phyloP scores from a whole-genome alignment of 1,140 invertebrate genomes.

The Formica exsecta region DNA sequence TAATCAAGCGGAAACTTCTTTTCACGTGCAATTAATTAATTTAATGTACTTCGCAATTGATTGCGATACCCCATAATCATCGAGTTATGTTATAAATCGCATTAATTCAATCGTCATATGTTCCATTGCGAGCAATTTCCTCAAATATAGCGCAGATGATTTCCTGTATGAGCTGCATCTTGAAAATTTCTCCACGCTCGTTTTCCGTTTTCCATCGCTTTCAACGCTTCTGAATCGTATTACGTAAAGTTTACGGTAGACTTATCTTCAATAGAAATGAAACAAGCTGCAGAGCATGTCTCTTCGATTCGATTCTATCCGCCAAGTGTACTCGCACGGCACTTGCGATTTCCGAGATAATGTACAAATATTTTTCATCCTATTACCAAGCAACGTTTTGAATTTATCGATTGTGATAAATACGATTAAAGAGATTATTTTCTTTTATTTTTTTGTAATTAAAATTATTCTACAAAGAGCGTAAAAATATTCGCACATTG shows the following conservation, averaged over 20 bases:
- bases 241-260: slow-evolving; percentile 47
- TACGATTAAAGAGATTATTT: neutral
- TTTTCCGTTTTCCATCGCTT: neutral
- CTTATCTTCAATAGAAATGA: slow-evolving; percentile 37
- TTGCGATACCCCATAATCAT: neutral
- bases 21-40: slow-evolving; percentile 14
- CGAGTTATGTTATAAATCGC: slow-evolving; percentile 20
- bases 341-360: slow-evolving; percentile 27
- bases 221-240: slow-evolving; percentile 25
- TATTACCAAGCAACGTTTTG: slow-evolving; percentile 20
- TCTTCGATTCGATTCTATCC: slow-evolving; percentile 30
- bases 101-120: neutral
- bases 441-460: neutral
- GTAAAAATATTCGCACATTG: neutral
- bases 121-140: neutral
- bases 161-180: slow-evolving; percentile 1
- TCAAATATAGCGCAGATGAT: slow-evolving; percentile 4
- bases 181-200: slow-evolving; percentile 6
- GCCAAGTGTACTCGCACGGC: neutral
- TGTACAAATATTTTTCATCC: slow-evolving; percentile 27
- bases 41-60: neutral
- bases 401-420: slow-evolving; percentile 28
- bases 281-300: slow-evolving; percentile 26
- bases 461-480: neutral
- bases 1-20: slow-evolving; percentile 1